A percentile compares a stretch with the other conserved stretches of the same genome.
Evolutionary conservation across 2,797 vertebrate genomes (phyloP).

Genomic region (Alauda arvensis): DNA sequence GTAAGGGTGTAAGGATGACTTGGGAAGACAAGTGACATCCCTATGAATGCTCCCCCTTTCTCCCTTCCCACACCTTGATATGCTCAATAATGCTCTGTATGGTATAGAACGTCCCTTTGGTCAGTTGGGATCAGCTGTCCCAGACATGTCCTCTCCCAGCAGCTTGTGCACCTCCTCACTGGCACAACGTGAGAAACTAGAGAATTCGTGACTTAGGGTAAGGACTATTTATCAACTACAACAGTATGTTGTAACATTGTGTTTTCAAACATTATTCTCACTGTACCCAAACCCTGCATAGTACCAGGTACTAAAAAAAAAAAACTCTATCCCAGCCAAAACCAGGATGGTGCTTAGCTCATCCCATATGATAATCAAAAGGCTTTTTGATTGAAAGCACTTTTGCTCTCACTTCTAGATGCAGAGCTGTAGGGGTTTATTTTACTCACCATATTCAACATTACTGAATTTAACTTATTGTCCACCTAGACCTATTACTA

Average conservation of each 20-base stretch:
- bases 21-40: neutral
- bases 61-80: neutral
- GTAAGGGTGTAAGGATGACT: neutral
- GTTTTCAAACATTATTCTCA: neutral
- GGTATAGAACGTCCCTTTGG: neutral
- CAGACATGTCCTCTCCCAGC: neutral
- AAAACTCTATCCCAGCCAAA: neutral
- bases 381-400: neutral
- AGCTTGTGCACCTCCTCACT: neutral
- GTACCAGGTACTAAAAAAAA: neutral
- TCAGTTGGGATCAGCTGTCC: neutral
- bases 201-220: neutral
- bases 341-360: neutral
- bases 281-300: neutral
- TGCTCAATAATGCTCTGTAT: neutral
- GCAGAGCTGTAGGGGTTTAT: neutral
- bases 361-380: neutral
- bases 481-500: neutral
- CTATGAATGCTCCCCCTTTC: neutral
- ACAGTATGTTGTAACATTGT: neutral
- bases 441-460: neutral
- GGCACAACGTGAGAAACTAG: neutral
- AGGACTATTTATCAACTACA: neutral
- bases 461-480: neutral
- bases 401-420: neutral